Evolutionary conservation across 2,113 vertebrate genomes (phyloP).

Genomic region (Notothenia rossii): DNA sequence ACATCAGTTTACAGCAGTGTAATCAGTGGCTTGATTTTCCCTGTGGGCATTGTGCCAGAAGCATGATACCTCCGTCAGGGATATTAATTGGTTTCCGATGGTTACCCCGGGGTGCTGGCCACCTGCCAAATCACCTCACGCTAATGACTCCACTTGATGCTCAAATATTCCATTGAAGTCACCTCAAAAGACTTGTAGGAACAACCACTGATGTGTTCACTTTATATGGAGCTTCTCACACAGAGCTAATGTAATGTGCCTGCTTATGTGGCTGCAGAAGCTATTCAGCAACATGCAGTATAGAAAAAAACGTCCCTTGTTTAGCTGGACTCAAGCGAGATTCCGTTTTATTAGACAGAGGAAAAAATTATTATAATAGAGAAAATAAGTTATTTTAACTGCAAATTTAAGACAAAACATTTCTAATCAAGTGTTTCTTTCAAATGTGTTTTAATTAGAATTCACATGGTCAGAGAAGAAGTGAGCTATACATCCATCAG

Average conservation of each 20-base stretch:
- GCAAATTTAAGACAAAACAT: slow-evolving; percentile 17
- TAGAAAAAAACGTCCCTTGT: background rate
- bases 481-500: slow-evolving; percentile 33
- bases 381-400: background rate
- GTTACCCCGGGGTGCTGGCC: slow-evolving; percentile 66
- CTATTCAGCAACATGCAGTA: background rate
- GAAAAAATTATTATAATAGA: background rate
- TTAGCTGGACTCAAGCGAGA: background rate
- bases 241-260: background rate
- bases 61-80: slow-evolving; percentile 67
- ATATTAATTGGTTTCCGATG: slow-evolving; percentile 77
- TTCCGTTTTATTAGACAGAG: background rate
- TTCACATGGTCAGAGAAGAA: slow-evolving; percentile 34
- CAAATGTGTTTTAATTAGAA: slow-evolving; percentile 55
- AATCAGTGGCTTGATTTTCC: slow-evolving; percentile 73
- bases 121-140: slow-evolving; percentile 65
- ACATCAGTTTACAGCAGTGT: slow-evolving; percentile 55
- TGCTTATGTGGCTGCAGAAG: background rate
- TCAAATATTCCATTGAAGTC: slow-evolving; percentile 49
- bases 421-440: slow-evolving; percentile 38
- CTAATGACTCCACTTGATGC: slow-evolving; percentile 49
- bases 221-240: background rate
- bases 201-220: background rate
- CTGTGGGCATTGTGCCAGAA: slow-evolving; percentile 66
- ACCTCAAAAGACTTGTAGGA: slow-evolving; percentile 32